These are phyloP conservation scores for Marmota monax DNA, from an alignment of 2,113 vertebrate genomes.

Conservation along the genomic window DNA sequence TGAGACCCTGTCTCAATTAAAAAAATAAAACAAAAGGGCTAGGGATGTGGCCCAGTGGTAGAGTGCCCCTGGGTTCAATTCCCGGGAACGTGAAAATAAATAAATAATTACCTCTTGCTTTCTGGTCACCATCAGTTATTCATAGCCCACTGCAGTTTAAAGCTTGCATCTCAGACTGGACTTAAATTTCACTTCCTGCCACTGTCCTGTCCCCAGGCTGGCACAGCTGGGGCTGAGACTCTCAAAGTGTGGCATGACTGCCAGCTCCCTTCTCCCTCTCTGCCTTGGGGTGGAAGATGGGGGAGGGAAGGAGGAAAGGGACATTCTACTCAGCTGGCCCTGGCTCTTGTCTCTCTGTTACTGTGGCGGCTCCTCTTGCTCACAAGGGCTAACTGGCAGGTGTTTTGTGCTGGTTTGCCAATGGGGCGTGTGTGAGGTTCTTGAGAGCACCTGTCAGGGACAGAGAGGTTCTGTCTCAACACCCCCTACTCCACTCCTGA, in stretches of 20 bases:
- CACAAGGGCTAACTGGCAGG: background rate
- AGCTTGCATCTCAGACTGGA: background rate
- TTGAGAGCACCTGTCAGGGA: background rate
- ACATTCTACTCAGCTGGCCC: fast-evolving
- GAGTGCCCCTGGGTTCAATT: too few species aligned
- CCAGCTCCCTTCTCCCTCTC: background rate
- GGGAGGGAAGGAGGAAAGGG: background rate
- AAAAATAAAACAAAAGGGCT: too few species aligned
- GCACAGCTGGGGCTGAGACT: fast-evolving
- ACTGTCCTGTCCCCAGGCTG: background rate
- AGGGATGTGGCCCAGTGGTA: too few species aligned
- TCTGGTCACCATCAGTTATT: background rate
- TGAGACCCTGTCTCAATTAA: too few species aligned
- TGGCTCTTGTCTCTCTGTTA: background rate
- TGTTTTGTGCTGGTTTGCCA: too few species aligned
- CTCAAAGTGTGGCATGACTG: background rate
- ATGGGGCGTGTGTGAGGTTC: background rate
- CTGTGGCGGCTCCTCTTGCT: background rate
- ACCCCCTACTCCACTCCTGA: background rate
- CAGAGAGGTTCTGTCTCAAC: background rate
- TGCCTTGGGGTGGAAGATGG: background rate
- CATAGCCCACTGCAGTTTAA: background rate
- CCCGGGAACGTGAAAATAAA: too few species aligned
- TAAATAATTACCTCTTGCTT: background rate
- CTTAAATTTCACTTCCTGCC: background rate